Evolutionary conservation across 2,888 invertebrate species (phyloP).

Genomic region (Eilema sororculum): DNA sequence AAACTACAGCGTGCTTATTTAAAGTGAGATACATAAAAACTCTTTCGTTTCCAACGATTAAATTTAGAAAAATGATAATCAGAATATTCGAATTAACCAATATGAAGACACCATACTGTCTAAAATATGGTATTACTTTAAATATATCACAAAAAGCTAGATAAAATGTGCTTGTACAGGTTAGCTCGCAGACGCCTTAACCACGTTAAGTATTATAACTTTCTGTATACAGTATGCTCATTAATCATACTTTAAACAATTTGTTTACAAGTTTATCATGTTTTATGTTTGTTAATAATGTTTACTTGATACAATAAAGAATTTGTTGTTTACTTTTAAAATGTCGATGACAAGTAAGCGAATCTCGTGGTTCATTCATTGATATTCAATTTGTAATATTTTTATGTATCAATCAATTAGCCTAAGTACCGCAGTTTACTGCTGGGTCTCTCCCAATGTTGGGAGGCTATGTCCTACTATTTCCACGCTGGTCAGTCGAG

Average conservation of each 20-base stretch:
- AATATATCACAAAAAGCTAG: background rate
- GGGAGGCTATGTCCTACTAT: no score
- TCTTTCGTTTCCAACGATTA: background rate
- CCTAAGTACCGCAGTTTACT: no score
- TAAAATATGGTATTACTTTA: no score
- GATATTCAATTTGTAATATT: background rate
- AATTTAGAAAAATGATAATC: background rate
- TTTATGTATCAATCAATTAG: no score
- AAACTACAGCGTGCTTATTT: background rate
- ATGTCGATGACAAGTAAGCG: background rate
- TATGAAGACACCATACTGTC: no score
- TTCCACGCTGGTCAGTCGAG: no score
- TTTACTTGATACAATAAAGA: constrained; percentile 6
- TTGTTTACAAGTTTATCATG: background rate
- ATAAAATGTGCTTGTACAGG: background rate
- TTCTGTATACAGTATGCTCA: background rate
- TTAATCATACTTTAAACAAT: background rate
- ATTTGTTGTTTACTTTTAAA: constrained; percentile 10
- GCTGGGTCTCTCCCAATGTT: no score
- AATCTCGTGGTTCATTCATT: background rate
- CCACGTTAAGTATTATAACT: background rate
- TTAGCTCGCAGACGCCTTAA: background rate
- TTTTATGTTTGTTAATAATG: constrained; percentile 6
- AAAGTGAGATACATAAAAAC: background rate
- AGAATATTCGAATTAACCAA: background rate